Base-by-base conservation (phyloP, 2,113 vertebrate genomes). In the Benthochromis sp. region DNA sequence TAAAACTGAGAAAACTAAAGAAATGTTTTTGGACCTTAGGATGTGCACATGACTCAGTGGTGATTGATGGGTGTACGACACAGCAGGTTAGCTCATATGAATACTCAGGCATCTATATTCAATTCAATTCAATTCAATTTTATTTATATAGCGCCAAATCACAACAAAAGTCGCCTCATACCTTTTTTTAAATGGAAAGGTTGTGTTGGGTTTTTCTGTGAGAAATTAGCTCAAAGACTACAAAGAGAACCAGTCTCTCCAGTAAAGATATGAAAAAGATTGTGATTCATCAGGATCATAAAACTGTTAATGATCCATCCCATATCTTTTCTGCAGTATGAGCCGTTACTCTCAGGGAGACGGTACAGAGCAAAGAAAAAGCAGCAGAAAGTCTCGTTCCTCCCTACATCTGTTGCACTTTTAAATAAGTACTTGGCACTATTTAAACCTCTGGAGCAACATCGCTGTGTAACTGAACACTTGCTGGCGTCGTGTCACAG, bases 371-470 rank as follows among this genome's bases (percentile, higher is more conserved):
- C 63, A 40, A 40, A 38, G 34, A 0, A 24, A 24, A 43, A 71
- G 19, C 36, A 21, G 10, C 36, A 71, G 31, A 66, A 66, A n/a
- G 31, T 36, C 61, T 66, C 61, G 3, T 38, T 71, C 55, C n/a
- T 71, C 36, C 31, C 2, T 24, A 0, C 63, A 69, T 21, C 63
- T 69, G 12, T 0, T 14, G 63, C 36, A 66, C 34, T n/a, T n/a
- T n/a, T 38, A 38, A 38, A 66, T 66, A 66, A 66, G 34, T 11
- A 0, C 31, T 5, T 0, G 4, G 31, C 17, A 0, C 34, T 6
- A 4, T 40, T 14, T 40, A 69, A 69, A 40, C 34, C 7, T 21
- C 36, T 21, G 36, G 19, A 69, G 5, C 36, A 38, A 40, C 34
- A 24, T 40, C 36, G 3, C 11, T 14, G 36, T 40, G 63, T 36